phyloP scores from a whole-genome alignment of 1,140 invertebrate genomes.

The Gonioctena quinquepunctata region DNA sequence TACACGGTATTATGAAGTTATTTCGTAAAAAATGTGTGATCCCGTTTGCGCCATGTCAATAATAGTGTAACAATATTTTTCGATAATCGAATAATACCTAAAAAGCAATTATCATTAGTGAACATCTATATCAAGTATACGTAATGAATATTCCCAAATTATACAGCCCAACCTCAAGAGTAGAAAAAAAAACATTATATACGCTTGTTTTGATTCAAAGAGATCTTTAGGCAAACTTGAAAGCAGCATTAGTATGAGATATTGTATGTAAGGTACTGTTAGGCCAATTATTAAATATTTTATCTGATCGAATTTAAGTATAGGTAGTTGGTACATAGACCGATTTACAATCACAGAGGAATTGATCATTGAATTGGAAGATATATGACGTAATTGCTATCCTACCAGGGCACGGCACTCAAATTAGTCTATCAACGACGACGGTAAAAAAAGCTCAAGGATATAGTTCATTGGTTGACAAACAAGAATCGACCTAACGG shows the following conservation, averaged over 20 bases:
- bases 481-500: neutral
- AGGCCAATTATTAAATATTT: slow-evolving; percentile 21
- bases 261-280: slow-evolving; percentile 13
- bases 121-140: too few relatives aligned
- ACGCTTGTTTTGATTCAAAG: neutral
- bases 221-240: neutral
- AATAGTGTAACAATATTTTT: too few relatives aligned
- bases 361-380: neutral
- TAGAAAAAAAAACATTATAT: neutral
- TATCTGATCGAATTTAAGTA: slow-evolving; percentile 14
- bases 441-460: neutral
- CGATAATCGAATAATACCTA: too few relatives aligned
- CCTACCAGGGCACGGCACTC: neutral
- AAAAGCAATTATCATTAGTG: neutral
- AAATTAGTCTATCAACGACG: neutral
- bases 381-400: neutral
- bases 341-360: neutral
- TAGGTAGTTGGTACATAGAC: neutral
- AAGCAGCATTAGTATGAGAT: neutral
- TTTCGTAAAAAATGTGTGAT: too few relatives aligned
- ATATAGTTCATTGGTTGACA: neutral
- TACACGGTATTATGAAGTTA: too few relatives aligned
- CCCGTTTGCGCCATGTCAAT: too few relatives aligned
- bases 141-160: neutral
- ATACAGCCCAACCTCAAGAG: neutral